Base-by-base conservation (phyloP, 2,888 invertebrate genomes). In the Macroteleia sp. region DNA sequence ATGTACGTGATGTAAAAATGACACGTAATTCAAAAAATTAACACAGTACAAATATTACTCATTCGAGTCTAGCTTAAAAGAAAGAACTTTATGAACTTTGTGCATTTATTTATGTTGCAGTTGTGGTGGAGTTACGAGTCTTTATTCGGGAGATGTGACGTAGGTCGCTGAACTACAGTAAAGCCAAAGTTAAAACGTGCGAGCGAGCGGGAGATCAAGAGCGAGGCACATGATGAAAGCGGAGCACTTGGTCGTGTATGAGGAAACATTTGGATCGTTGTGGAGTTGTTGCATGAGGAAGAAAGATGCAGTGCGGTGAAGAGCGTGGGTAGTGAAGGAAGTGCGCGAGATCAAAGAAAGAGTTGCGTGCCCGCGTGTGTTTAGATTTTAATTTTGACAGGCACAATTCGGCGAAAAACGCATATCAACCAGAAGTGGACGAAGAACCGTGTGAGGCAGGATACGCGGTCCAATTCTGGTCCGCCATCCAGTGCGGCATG, bases 401-500 rank as follows among this genome's bases (percentile, higher is more conserved):
- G 56, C 61, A 62, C 62, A 9, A 62, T 61, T 70, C 62, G 52
- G 41, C 50, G 74, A 64, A 67, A 54, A 34, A 50, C 56, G 59
- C 61, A 69, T 46, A 76, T 16, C 56, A 61, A 62, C 73, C 73
- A 44, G 48, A 79, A 79, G 81, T 69, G 75, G 77, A 80, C 74
- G 57, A 80, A 64, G 79, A 78, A 79, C 81, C 82, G 86, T 87
- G 87, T 87, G n/a, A n/a, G n/a, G n/a, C n/a, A n/a, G n/a, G n/a
- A n/a, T n/a, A n/a, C n/a, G 87, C 89, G 89, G 90, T 80, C 89
- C 90, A 88, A 71, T 81, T 82, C 87, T 87, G 89, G 92, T 91
- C 92, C 92, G 92, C 92, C 92, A 92, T 91, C 91, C 90, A 91
- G 91, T n/a, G 92, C 92, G 92, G 92, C 91, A 93, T 93, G 93